Conservation (phyloP, 2,888 invertebrate species). For the Drosophila picticornis region DNA sequence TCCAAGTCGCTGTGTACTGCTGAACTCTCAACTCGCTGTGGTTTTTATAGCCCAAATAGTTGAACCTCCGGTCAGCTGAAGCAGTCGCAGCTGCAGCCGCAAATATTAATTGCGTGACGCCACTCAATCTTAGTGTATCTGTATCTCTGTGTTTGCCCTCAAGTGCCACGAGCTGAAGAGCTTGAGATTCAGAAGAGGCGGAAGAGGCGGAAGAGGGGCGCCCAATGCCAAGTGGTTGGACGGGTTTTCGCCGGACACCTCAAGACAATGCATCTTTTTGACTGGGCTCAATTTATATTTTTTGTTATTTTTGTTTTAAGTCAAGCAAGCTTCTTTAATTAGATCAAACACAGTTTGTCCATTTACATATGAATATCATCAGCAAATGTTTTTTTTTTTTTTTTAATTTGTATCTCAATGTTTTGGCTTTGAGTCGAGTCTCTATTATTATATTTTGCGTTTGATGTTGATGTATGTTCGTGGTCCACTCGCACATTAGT, state of each 20-base stretch:
- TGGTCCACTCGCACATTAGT: conserved; percentile 65
- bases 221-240: conserved; percentile 74
- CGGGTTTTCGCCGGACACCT: conserved; percentile 58
- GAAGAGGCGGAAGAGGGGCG: conserved; percentile 29
- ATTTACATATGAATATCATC: conserved; percentile 65
- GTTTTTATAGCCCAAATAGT: conserved; percentile 67
- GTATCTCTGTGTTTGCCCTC: conserved; percentile 26
- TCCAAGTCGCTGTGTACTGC: conserved; percentile 69
- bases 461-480: conserved; percentile 73
- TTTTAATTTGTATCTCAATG: conserved; percentile 5
- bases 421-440: conserved; percentile 2
- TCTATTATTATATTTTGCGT: conserved; percentile 4
- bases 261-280: conserved; percentile 45
- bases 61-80: conserved; percentile 53
- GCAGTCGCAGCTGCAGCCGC: conserved; percentile 25
- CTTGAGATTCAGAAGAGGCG: conserved; percentile 11
- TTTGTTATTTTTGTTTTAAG: conserved; percentile 12
- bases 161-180: conserved; percentile 51
- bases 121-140: conserved; percentile 24
- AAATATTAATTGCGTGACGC: conserved; percentile 74
- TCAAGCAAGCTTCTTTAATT: conserved; percentile 65
- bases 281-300: conserved; percentile 36
- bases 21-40: conserved; percentile 50
- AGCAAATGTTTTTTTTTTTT: conserved; percentile 24
- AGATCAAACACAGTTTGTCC: conserved; percentile 59